A percentile compares a stretch with the other conserved stretches of the same genome.
These are phyloP conservation scores for Ataeniobius toweri DNA, from an alignment of 2,797 vertebrate species.

Conservation along the genomic window DNA sequence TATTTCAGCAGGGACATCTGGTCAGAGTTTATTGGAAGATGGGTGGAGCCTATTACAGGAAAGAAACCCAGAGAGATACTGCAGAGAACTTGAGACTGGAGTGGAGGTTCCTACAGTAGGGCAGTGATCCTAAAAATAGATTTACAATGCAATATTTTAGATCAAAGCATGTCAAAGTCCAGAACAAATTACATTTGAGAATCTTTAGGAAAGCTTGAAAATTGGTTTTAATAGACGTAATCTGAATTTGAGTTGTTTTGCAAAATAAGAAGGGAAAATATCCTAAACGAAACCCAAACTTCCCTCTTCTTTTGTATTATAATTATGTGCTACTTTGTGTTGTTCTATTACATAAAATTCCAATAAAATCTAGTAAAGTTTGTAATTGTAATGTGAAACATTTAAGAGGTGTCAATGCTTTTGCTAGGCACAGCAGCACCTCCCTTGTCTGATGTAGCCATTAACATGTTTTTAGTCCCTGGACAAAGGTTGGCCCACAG, in stretches of 20 bases:
- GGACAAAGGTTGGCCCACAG: slow-evolving; percentile 32
- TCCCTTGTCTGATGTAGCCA: slow-evolving; percentile 21
- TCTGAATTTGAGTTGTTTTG: background rate
- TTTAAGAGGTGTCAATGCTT: background rate
- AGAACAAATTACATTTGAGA: background rate
- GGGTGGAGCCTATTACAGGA: background rate
- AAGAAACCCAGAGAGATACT: background rate
- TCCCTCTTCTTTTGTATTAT: too few species aligned
- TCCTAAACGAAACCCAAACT: too few species aligned
- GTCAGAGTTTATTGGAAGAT: background rate
- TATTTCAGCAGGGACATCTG: background rate
- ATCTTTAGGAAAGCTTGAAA: background rate
- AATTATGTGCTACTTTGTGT: background rate
- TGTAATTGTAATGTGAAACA: background rate
- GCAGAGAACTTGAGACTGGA: background rate
- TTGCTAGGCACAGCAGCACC: background rate
- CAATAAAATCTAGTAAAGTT: background rate
- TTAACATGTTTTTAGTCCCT: slow-evolving; percentile 35
- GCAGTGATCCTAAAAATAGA: background rate
- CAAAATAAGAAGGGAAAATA: too few species aligned
- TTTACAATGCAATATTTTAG: too few species aligned
- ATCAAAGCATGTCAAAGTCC: background rate
- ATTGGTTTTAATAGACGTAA: background rate
- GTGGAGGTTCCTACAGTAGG: background rate
- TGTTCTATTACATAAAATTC: background rate